A percentile compares a stretch with the other conserved stretches of the same genome.
These are phyloP conservation scores for Thymallus thymallus DNA, from an alignment of 2,113 vertebrate species.

Conservation along the genomic window DNA sequence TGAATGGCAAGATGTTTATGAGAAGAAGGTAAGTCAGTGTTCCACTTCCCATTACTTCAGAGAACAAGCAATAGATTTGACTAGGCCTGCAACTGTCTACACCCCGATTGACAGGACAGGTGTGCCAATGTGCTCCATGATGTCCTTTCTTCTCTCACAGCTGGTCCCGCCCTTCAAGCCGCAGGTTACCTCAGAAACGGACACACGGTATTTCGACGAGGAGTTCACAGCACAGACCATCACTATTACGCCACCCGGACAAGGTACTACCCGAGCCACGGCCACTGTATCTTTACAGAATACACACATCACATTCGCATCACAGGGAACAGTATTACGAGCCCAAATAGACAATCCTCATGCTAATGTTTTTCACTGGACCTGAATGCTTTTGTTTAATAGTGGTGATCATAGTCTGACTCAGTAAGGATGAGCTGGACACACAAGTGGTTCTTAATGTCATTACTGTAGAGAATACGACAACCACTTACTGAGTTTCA, in stretches of 20 bases:
- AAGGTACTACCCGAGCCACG: constrained; percentile 84
- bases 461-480: constrained; percentile 25
- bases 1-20: constrained; percentile 82
- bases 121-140: constrained; percentile 46
- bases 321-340: not conserved
- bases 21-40: constrained; percentile 76
- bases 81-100: constrained; percentile 31
- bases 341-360: not conserved
- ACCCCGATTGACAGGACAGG: constrained; percentile 35
- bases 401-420: not conserved
- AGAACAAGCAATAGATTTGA: constrained; percentile 16
- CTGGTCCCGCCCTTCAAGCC: constrained; percentile 90
- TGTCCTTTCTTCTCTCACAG: constrained; percentile 61
- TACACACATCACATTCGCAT: constrained; percentile 84
- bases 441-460: not conserved
- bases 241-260: constrained; percentile 86
- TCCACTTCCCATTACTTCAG: not conserved
- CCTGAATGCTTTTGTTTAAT: not conserved
- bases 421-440: not conserved
- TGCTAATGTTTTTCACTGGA: not conserved
- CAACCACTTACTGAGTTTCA: constrained; percentile 52
- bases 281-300: constrained; percentile 84
- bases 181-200: constrained; percentile 85
- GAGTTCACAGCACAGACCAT: constrained; percentile 87
- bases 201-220: constrained; percentile 84